Percentiles rank a stretch among this genome's conserved stretches.
These are phyloP conservation scores for Dipodomys stephensi DNA, from an alignment of 2,113 vertebrate genomes.

Conservation along the genomic window DNA sequence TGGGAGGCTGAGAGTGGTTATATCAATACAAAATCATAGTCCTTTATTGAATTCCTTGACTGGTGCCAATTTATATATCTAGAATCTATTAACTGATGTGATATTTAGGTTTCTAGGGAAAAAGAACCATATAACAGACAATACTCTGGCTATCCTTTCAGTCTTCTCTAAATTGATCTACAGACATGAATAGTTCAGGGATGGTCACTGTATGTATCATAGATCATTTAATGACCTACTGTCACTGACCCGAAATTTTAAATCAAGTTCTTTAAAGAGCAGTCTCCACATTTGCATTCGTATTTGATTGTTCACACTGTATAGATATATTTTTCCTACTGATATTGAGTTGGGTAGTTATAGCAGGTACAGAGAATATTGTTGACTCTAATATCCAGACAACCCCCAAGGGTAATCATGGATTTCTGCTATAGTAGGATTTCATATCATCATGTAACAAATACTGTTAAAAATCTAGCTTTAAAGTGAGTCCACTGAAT, in stretches of 20 bases:
- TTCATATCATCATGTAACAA: neutral
- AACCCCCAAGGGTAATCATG: neutral
- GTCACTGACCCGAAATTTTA: neutral
- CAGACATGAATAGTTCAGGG: neutral
- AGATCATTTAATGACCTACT: neutral
- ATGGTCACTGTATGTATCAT: neutral
- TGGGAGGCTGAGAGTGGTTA: neutral
- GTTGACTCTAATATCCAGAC: neutral
- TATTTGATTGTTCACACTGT: neutral
- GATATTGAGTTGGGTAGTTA: neutral
- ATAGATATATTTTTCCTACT: neutral
- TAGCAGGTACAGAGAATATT: neutral
- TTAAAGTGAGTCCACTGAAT: neutral
- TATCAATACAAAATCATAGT: neutral
- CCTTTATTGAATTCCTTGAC: neutral
- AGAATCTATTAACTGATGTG: neutral
- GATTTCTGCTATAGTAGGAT: neutral
- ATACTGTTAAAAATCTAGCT: neutral
- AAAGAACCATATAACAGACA: neutral
- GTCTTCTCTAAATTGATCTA: neutral
- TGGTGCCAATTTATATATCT: neutral
- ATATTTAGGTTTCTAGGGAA: neutral
- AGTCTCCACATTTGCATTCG: neutral
- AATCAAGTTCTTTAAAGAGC: neutral
- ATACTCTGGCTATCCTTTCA: neutral